Base-by-base conservation (phyloP, 2,888 invertebrate species). In the Synanthedon tipuliformis region DNA sequence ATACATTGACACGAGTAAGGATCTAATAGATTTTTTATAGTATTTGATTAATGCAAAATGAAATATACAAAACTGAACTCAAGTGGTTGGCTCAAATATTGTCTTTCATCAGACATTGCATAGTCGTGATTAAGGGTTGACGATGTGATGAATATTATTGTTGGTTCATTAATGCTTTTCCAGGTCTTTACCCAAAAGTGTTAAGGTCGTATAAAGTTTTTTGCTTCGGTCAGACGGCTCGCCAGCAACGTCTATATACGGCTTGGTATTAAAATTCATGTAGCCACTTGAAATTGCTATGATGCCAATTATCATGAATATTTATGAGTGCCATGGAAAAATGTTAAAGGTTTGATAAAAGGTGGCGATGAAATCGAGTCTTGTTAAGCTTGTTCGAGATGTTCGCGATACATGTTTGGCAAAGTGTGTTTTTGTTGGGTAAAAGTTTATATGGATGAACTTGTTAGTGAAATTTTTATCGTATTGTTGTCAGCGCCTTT, bases 251-350 rank as follows among this genome's bases (percentile, higher is more conserved):
- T 34, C 71, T 69, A 61, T 72, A 71, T 68, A 75, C 56, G 78
- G 71, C 10, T 40, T 40, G 34, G 60, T 68, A 74, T 78, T 72
- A 78, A 78, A 72, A 80, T 80, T 72, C 76, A 76, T 73, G 65
- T 64, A 63, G 58, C 61, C 68, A 61, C 60, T 65, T 70, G 64
- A 68, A 77, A 72, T 73, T 66, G 68, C 57, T 51, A 34, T 65
- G 61, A 60, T 60, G 66, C 58, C 66, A 65, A 70, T 69, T 65
- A 63, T 59, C 68, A 73, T 79, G 78, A 79, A 80, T 81, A 81
- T 81, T 69, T 75, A 81, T 76, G 65, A 64, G 58, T 56, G 58
- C 51, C 56, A 51, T 54, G 61, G 68, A 69, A 73, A 67, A 69
- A 72, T 70, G 66, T 59, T 58, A 61, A 61, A 71, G 71, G 77